Base-by-base conservation (phyloP, 2,113 vertebrate genomes). In the Pogona vitticeps region DNA sequence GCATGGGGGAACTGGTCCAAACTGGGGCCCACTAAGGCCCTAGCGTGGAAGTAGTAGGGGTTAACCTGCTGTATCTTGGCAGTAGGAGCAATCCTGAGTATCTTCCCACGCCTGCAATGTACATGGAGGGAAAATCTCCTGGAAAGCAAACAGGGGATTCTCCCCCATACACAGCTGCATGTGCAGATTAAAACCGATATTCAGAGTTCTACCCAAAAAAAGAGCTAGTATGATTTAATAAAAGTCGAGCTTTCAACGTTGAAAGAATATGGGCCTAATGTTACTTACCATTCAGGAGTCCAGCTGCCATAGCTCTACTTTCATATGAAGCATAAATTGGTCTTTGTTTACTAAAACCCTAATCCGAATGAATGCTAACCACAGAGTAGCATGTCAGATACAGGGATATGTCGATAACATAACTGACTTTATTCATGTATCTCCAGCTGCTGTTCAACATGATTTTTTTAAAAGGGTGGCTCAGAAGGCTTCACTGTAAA, bases 341-440 rank as follows among this genome's bases (percentile, higher is more conserved):
- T 76, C 38, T 75, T 20, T 63, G 6, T 38, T 85, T 92, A 88
- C 90, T n/a, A 52, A 52, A 40, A 93, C 91, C 72, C 46, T n/a
- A 87, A 86, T 85, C 91, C 84, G 91, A 79, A 90, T 59, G 91
- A 90, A 70, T 78, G 77, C 58, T 90, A 76, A 81, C 72, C 33
- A 85, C 77, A 84, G 59, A 90, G 91, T 88, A 92, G 73, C 65
- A 87, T 91, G 83, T 89, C 85, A 91, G 90, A 92, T 88, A 88
- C 88, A 91, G 90, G 70, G 84, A 91, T 68, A 82, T 92, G 89
- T 86, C 90, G 81, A 77, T 83, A 79, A 2, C 56, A 87, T 78
- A 90, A 90, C 71, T 28, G 91, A 80, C 90, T 26, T 68, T 26
- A 68, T 68, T 68, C 28, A 68, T 68, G 28, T 28, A n/a, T 68